Percentiles rank a stretch among this genome's conserved stretches.
Conservation (phyloP, 2,797 vertebrate species). For the Characodon lateralis region DNA sequence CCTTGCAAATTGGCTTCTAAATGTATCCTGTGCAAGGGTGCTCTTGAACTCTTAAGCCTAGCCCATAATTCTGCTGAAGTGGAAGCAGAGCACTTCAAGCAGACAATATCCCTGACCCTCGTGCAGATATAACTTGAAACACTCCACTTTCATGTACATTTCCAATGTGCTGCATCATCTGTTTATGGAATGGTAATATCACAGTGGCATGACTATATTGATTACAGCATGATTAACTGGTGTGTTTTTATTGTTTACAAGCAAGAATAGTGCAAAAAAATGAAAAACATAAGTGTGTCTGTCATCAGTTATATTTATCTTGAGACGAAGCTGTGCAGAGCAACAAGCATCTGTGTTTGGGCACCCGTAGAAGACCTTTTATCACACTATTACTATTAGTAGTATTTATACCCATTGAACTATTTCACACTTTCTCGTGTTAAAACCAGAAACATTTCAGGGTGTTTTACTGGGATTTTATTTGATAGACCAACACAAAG, state of each 20-base stretch:
- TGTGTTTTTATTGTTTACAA: conserved; percentile 16
- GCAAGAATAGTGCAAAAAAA: not conserved
- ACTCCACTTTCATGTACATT: not conserved
- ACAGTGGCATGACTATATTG: not conserved
- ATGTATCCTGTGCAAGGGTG: not conserved
- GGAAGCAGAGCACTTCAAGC: not conserved
- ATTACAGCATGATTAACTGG: not conserved
- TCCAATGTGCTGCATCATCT: not conserved
- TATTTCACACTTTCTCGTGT: not conserved
- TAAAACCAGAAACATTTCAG: not conserved
- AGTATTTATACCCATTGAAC: not conserved
- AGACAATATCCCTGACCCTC: not conserved
- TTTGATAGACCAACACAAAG: not conserved
- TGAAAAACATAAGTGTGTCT: not conserved
- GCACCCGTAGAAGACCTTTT: not conserved
- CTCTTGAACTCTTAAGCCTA: conserved; percentile 11
- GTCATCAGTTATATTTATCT: conserved; percentile 11
- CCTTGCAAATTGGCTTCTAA: conserved; percentile 12
- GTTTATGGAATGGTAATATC: conserved; percentile 2
- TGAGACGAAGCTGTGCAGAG: not conserved
- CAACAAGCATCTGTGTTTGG: conserved; percentile 1
- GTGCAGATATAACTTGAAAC: not conserved
- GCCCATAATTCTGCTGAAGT: not conserved
- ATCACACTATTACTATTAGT: not conserved
- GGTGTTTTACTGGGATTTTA: not conserved